These are phyloP conservation scores for Coelinius sp. DNA, from an alignment of 2,888 invertebrate genomes.

Conservation along the genomic window DNA sequence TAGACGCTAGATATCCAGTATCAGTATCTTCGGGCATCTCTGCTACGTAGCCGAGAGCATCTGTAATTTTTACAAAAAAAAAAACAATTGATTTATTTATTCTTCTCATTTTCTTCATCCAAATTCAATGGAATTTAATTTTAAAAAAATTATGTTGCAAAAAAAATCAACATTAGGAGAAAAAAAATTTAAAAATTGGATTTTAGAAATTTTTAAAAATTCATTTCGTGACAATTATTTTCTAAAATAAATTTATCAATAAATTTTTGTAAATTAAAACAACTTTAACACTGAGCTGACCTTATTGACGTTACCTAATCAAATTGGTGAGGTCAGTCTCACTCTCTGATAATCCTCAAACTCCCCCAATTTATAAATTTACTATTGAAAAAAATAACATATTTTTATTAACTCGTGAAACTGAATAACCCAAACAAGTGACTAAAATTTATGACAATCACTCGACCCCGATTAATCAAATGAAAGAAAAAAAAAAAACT, in stretches of 20 bases:
- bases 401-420: conserved; percentile 6
- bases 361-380: neutral
- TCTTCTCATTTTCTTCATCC: no score
- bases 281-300: conserved; percentile 61
- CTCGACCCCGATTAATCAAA: neutral
- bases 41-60: conserved; percentile 3
- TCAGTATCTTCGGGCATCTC: no score
- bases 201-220: no score
- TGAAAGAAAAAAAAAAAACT: neutral
- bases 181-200: no score
- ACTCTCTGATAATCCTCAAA: conserved; percentile 41
- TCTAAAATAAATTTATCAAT: neutral
- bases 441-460: neutral
- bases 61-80: no score
- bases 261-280: neutral
- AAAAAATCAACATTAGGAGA: no score
- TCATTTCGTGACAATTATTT: no score
- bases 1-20: neutral
- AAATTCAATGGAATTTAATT: no score
- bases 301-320: conserved; percentile 66
- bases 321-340: conserved; percentile 65
- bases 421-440: conserved; percentile 3
- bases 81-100: no score
- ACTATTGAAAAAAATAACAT: conserved; percentile 19
- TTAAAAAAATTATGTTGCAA: no score